Base-by-base conservation (phyloP, 2,797 vertebrate genomes). In the Callimico goeldii region DNA sequence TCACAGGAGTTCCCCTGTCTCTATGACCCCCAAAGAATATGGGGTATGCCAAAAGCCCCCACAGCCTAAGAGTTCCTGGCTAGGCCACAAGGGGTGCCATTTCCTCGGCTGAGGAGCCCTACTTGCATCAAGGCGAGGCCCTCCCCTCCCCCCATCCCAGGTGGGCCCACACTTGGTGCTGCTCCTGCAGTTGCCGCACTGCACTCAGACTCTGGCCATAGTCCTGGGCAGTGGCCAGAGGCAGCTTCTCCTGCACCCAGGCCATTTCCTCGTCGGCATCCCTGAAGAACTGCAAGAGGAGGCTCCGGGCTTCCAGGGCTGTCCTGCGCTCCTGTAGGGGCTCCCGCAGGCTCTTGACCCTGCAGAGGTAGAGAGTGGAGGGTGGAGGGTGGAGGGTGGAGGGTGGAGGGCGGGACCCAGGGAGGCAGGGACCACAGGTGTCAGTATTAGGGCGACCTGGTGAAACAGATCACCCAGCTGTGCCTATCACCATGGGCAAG, bases 281-380 rank as follows among this genome's bases (percentile, higher is more conserved):
- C 96, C 98, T 98, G 98, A 99, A 98, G 98, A 99, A 99, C 97
- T 99, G 99, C 88, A 99, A 98, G 90, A 99, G 98, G 80, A 99
- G 97, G 90, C 98, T 99, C 98, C 96, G 99, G 72, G 99, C 98
- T 98, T 99, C 99, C 98, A 99, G 98, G 91, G 55, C 97, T 3
- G 97, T 98, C 96, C 98, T 98, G 77, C 98, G 99, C 39, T 98
- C 97, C 97, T 98, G 99, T 91, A 99, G 98, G 14, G 99, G 99
- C 67, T 98, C 98, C 5, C 6, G 87, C 48, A 99, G 98, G 30
- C 97, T 94, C 97, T 99, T 98, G 96, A 99, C 99, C 94, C 99
- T 99, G 98, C 13, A 26, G 30, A 4, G 0, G 67, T 7, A 5
- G 39, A 85, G 11, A 24, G 50, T 0, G 2, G 50, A 20, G 15